Evolutionary conservation across 2,113 vertebrate genomes (phyloP).

Genomic region (Mormyrus iriodes): DNA sequence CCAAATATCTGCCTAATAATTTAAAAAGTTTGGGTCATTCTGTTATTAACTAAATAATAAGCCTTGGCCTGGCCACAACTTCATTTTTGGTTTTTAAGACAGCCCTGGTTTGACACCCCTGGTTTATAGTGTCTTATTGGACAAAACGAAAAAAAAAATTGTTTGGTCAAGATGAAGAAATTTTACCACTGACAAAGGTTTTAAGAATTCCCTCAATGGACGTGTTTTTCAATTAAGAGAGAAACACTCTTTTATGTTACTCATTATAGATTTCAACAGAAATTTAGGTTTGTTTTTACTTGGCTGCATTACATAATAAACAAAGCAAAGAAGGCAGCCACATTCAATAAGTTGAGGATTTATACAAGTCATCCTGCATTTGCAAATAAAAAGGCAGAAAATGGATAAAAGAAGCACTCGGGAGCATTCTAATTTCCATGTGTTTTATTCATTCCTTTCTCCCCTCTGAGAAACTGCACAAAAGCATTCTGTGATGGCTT

Average conservation of each 20-base stretch:
- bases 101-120: not conserved
- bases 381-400: not conserved
- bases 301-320: not conserved
- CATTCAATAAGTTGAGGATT: not conserved
- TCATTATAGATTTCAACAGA: not conserved
- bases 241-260: not conserved
- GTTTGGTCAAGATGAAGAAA: not conserved
- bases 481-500: slow-evolving; percentile 56
- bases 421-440: slow-evolving; percentile 32
- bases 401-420: not conserved
- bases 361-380: not conserved
- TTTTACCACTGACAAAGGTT: not conserved
- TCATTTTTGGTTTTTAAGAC: not conserved
- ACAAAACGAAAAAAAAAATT: not conserved
- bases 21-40: not conserved
- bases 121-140: not conserved
- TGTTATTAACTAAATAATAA: not conserved
- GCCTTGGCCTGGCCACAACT: not conserved
- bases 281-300: not conserved
- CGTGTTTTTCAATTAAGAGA: not conserved
- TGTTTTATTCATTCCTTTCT: slow-evolving; percentile 48
- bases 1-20: not conserved
- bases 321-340: not conserved
- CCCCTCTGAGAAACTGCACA: slow-evolving; percentile 40
- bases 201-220: not conserved